Evolutionary conservation across 2,888 invertebrate species (phyloP), one percentile per base, ranked within the genome.

Genomic region (Drosophila mercatorum): DNA sequence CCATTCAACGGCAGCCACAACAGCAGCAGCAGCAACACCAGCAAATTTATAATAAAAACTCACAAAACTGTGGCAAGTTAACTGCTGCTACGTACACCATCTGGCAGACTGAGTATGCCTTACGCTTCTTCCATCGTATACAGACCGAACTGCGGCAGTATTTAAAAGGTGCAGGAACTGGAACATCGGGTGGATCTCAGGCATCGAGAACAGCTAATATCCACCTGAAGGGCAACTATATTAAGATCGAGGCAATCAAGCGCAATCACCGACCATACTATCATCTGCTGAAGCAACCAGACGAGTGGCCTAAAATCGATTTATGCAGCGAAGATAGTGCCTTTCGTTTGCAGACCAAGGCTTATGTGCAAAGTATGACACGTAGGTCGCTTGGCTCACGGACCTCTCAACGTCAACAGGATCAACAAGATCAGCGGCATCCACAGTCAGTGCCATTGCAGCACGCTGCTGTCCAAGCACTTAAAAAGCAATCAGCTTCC

Each of bases 111-210:
- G 94, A 94, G 65, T 94, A 94, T 94, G 94, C 95, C 90, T 93
- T 94, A 93, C 93, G 93, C 92, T 95, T 94, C 92, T 94, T 96
- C 90, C 95, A 95, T 92, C 95, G 95, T 93, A 94, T 95, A 26
- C 90, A 89, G 62, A 88, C 89, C 34, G 92, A 92, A 68, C 66
- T 92, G 5, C 88, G 90, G 47, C 85, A 90, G 56, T 92, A 90
- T 75, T 64, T 91, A 41, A 59, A 59, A 7, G 41, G 66, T 40
- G 34, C 81, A 81, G 49, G 31, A 41, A 28, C 36, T 12, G 73
- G 57, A 10, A n/a, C 61, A 22, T 14, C 41, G 31, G 58, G 41
- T 5, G 75, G 59, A 36, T 5, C 43, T 14, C 40, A 61, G 7
- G 3, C 60, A n/a, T 31, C 44, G 14, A 26, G 40, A 36, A 22